These are phyloP conservation scores for Sander vitreus DNA, from an alignment of 2,113 vertebrate species.

Conservation along the genomic window DNA sequence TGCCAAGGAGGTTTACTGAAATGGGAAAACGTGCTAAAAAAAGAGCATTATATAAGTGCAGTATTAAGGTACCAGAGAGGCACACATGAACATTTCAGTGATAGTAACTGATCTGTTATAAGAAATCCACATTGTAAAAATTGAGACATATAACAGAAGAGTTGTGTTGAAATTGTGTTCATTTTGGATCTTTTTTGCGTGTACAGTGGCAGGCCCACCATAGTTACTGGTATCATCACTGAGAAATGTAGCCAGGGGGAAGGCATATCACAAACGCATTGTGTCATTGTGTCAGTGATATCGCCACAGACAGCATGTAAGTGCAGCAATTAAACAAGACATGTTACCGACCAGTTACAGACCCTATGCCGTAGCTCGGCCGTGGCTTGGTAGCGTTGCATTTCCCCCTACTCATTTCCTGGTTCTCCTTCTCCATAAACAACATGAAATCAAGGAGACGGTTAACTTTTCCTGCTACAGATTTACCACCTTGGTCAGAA, in stretches of 20 bases:
- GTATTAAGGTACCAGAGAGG: background rate
- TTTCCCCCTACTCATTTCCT: too few species aligned
- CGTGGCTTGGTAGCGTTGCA: too few species aligned
- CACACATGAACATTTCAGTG: too few species aligned
- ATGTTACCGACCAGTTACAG: too few species aligned
- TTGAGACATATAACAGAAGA: background rate
- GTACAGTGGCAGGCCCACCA: background rate
- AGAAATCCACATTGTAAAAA: background rate
- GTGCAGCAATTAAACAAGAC: background rate
- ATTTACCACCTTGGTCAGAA: too few species aligned
- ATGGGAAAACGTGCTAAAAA: constrained; percentile 10
- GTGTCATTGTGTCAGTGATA: constrained; percentile 19
- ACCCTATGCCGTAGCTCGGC: too few species aligned
- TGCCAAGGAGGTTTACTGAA: constrained; percentile 25
- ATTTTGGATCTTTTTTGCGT: too few species aligned
- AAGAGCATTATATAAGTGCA: background rate
- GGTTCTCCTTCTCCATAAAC: too few species aligned
- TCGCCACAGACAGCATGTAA: constrained; percentile 17
- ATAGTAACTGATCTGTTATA: background rate
- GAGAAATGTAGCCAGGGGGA: background rate
- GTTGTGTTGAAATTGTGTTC: background rate
- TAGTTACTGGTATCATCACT: background rate
- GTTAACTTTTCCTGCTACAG: too few species aligned
- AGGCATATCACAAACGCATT: background rate
- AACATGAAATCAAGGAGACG: too few species aligned